Evolutionary conservation across 2,797 vertebrate genomes (phyloP).

Genomic region (Podarcis lilfordi): DNA sequence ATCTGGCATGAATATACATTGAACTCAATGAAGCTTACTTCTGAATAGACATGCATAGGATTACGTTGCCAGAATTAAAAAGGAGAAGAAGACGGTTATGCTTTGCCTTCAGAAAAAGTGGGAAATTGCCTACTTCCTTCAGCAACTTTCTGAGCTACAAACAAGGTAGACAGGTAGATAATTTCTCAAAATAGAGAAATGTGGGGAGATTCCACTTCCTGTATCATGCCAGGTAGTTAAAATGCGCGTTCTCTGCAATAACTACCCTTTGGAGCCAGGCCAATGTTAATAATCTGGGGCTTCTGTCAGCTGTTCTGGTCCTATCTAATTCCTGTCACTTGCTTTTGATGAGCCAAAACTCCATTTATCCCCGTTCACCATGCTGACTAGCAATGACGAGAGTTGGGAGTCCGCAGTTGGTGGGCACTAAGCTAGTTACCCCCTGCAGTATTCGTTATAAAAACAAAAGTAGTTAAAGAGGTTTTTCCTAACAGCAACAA

Average conservation of each 20-base stretch:
- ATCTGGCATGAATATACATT: no score
- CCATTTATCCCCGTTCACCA: no score
- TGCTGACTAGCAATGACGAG: no score
- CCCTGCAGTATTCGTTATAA: not conserved
- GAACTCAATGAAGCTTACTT: not conserved
- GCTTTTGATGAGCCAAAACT: no score
- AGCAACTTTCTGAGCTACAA: not conserved
- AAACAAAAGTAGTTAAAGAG: not conserved
- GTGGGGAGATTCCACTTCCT: not conserved
- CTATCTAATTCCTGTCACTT: not conserved
- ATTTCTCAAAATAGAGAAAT: not conserved
- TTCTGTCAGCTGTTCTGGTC: not conserved
- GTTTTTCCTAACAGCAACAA: no score
- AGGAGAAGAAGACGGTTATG: not conserved
- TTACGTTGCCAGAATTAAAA: not conserved
- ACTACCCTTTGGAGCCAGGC: not conserved
- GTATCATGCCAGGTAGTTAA: not conserved
- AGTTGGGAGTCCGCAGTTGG: not conserved
- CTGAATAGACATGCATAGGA: not conserved
- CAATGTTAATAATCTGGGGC: not conserved
- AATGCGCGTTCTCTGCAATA: not conserved
- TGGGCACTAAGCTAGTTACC: not conserved
- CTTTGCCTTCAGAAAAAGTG: not conserved
- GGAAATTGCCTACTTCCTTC: no score
- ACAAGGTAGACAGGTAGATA: not conserved